A percentile compares a stretch with the other conserved stretches of the same genome.
These are phyloP conservation scores for Ornithoptera priamus DNA, from an alignment of 2,888 invertebrate genomes.

Conservation along the genomic window DNA sequence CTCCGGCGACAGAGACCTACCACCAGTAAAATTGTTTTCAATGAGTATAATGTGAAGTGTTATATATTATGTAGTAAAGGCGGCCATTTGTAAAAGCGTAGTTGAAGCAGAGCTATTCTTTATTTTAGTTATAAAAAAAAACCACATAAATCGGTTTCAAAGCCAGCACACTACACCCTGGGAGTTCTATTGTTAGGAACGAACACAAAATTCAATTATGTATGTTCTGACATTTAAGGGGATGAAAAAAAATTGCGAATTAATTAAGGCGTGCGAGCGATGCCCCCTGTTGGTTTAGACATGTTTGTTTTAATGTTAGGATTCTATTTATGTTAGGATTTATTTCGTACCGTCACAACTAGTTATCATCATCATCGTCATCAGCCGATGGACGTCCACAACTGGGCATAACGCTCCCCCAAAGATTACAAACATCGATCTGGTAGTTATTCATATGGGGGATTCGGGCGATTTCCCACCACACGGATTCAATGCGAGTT, in stretches of 20 bases:
- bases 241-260: conserved; percentile 12
- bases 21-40: too few relatives aligned
- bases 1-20: too few relatives aligned
- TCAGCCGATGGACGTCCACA: too few relatives aligned
- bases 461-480: too few relatives aligned
- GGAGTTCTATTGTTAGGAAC: conserved; percentile 17
- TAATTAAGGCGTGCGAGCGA: conserved; percentile 17
- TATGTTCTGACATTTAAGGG: conserved; percentile 19
- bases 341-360: not conserved
- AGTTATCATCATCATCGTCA: not conserved
- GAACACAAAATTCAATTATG: conserved; percentile 10
- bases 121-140: not conserved
- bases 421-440: too few relatives aligned
- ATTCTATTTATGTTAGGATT: conserved; percentile 9
- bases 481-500: too few relatives aligned
- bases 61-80: too few relatives aligned
- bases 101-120: not conserved
- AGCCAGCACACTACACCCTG: conserved; percentile 8
- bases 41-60: too few relatives aligned
- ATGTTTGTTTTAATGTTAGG: not conserved
- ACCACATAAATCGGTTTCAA: conserved; percentile 2
- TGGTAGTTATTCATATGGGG: too few relatives aligned
- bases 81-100: not conserved
- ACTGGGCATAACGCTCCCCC: too few relatives aligned
- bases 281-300: conserved; percentile 29